A percentile compares a stretch with the other conserved stretches of the same genome.
Conservation (phyloP, 2,888 invertebrate species). For the Drosophila anceps region DNA sequence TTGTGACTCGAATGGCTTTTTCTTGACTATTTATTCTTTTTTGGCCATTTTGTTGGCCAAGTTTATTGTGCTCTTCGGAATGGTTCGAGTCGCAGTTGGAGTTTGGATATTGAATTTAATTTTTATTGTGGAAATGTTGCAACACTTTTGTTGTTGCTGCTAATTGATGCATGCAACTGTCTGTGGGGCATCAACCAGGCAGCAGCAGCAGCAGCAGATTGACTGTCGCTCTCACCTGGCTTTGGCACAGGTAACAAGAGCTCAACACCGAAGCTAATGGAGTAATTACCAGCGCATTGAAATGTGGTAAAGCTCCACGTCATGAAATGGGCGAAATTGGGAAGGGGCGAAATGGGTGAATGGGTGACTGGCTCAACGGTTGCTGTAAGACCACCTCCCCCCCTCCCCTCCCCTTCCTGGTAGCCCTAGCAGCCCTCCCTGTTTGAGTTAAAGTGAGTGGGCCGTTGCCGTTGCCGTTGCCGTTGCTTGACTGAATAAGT, state of each 20-base stretch:
- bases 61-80: slow-evolving; percentile 66
- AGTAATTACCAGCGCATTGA: slow-evolving; percentile 69
- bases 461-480: slow-evolving; percentile 11
- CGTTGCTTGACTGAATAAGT: slow-evolving; percentile 18
- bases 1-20: slow-evolving; percentile 50
- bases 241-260: slow-evolving; percentile 34
- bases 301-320: slow-evolving; percentile 41
- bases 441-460: slow-evolving; percentile 36
- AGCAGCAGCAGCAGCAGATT: slow-evolving; percentile 24
- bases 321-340: slow-evolving; percentile 63
- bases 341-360: slow-evolving; percentile 58
- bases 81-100: slow-evolving; percentile 17
- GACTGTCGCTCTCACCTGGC: slow-evolving; percentile 33
- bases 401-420: background rate
- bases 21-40: slow-evolving; percentile 11
- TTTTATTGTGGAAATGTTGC: slow-evolving; percentile 42
- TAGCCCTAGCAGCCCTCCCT: background rate
- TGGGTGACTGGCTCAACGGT: slow-evolving; percentile 60
- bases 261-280: slow-evolving; percentile 57
- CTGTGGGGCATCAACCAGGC: slow-evolving; percentile 13
- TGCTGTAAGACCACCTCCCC: slow-evolving; percentile 12
- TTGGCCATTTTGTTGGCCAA: slow-evolving; percentile 66
- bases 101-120: slow-evolving; percentile 69
- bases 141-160: slow-evolving; percentile 29
- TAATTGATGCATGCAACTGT: slow-evolving; percentile 62